Conservation (phyloP, 2,113 vertebrate species). For the Columbina picui region DNA sequence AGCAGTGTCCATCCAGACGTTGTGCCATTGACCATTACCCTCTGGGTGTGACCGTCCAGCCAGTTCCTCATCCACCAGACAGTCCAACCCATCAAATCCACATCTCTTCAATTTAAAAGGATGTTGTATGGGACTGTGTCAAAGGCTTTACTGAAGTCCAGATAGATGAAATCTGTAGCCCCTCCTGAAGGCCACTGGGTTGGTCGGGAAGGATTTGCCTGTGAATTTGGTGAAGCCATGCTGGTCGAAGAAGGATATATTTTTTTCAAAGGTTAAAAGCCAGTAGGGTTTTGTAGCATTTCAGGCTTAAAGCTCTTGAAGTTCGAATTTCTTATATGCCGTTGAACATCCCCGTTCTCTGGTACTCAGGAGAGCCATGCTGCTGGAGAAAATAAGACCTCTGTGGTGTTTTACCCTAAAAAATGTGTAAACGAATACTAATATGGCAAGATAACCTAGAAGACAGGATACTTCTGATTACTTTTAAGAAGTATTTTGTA, state of each 20-base stretch:
- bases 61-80: no score
- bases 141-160: no score
- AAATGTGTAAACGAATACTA: not conserved
- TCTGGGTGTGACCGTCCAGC: no score
- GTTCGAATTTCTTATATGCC: not conserved
- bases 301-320: not conserved
- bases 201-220: no score
- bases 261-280: not conserved
- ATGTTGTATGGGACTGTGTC: no score
- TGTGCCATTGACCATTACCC: no score
- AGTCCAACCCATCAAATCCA: no score
- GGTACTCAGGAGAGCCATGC: not conserved
- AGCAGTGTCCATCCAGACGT: no score
- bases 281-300: not conserved
- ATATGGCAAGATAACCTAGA: not conserved
- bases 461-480: not conserved
- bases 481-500: not conserved
- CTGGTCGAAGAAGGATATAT: not conserved
- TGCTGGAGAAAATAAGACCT: not conserved
- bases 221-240: no score
- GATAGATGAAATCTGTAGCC: no score
- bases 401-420: not conserved
- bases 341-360: not conserved
- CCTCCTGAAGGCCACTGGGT: no score
- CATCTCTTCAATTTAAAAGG: no score